Evolutionary conservation across 1,140 invertebrate genomes (phyloP).

Genomic region (Drosophila lini): DNA sequence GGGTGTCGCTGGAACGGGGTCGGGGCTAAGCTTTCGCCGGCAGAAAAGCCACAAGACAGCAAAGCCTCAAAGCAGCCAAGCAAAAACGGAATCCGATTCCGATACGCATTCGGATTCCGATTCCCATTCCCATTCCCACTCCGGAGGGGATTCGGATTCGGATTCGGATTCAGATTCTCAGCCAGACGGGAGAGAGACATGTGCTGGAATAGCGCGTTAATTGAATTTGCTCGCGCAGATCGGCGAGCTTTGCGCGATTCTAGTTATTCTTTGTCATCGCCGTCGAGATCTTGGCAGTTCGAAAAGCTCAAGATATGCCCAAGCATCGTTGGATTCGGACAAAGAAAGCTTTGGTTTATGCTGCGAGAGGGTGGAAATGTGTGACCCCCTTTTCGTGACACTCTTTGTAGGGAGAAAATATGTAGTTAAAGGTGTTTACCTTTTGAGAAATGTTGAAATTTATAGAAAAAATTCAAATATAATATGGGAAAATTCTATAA

Average conservation of each 20-base stretch:
- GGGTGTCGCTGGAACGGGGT: conserved; percentile 20
- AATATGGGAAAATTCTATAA: background rate
- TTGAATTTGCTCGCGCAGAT: conserved; percentile 16
- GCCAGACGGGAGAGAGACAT: conserved; percentile 12
- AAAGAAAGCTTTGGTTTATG: conserved; percentile 15
- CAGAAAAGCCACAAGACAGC: conserved; percentile 8
- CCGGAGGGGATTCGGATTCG: background rate
- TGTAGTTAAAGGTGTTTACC: background rate
- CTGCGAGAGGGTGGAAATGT: background rate
- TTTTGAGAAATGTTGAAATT: background rate
- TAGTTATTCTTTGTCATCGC: background rate
- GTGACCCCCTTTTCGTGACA: background rate
- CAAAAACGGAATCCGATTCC: background rate
- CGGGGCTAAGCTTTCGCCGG: conserved; percentile 49
- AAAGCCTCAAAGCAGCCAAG: conserved; percentile 1
- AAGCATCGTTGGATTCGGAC: background rate
- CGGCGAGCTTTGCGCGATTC: conserved; percentile 32
- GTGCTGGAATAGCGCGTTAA: conserved; percentile 35
- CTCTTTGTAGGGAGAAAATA: background rate
- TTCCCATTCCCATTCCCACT: background rate
- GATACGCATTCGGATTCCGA: background rate
- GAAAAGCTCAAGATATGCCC: conserved; percentile 30
- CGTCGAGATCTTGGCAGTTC: background rate
- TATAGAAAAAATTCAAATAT: too few relatives aligned
- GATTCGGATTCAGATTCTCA: background rate